Conservation (phyloP, 2,797 vertebrate species). For the Sebastolobus alascanus region DNA sequence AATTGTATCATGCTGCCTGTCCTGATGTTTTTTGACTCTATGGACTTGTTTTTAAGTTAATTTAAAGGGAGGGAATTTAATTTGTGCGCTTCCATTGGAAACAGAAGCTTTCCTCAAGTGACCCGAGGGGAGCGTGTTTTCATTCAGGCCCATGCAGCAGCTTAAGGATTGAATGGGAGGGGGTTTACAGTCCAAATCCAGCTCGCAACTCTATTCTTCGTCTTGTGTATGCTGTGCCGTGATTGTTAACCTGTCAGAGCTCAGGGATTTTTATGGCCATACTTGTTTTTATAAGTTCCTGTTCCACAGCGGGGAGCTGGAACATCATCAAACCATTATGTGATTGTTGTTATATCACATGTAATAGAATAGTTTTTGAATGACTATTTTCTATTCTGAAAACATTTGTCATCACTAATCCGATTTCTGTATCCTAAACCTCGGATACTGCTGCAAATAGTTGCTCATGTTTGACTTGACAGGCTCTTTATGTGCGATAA, state of each 20-base stretch:
- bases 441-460: neutral
- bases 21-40: neutral
- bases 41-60: conserved; percentile 20
- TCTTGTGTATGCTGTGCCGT: conserved; percentile 21
- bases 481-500: conserved; percentile 13
- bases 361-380: neutral
- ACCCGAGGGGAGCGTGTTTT: conserved; percentile 12
- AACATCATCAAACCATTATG: conserved; percentile 21
- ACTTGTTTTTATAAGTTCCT: conserved; percentile 45
- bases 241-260: conserved; percentile 39
- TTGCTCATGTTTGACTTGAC: conserved; percentile 17
- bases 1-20: neutral
- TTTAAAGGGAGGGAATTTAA: conserved; percentile 7
- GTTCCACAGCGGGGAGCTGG: conserved; percentile 4
- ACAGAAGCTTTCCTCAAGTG: conserved; percentile 29
- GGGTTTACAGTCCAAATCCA: conserved; percentile 31
- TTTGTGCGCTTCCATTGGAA: conserved; percentile 13
- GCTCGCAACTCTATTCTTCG: conserved; percentile 24
- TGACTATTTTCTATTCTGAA: conserved; percentile 4
- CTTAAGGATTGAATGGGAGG: conserved; percentile 14
- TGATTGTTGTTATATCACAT: neutral
- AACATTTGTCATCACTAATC: conserved; percentile 8
- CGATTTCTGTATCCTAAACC: conserved; percentile 7
- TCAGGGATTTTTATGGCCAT: conserved; percentile 14
- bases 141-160: conserved; percentile 19